phyloP scores from a whole-genome alignment of 2,113 vertebrate species.

The Strix uralensis region DNA sequence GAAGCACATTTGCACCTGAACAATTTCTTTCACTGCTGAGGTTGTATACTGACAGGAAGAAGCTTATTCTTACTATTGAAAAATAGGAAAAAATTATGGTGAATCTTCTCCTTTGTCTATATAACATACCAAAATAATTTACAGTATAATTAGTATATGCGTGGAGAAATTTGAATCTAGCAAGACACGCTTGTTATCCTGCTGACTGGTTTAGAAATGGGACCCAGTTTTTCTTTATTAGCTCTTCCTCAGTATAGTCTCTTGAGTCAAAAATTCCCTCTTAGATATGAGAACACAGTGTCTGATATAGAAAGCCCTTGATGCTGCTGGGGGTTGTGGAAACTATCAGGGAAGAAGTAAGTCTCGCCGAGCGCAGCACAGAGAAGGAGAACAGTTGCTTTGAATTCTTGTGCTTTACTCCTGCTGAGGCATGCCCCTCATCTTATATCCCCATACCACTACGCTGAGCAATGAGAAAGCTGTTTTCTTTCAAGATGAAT shows the following conservation, averaged over 20 bases:
- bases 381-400: neutral
- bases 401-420: neutral
- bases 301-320: neutral
- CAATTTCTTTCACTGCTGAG: neutral
- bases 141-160: neutral
- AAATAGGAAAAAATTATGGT: neutral
- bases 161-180: neutral
- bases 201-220: neutral
- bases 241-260: neutral
- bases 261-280: neutral
- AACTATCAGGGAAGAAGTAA: neutral
- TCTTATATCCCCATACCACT: fast-evolving
- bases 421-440: neutral
- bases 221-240: neutral
- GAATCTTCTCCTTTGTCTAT: neutral
- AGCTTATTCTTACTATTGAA: neutral
- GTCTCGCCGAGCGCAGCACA: neutral
- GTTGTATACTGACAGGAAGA: neutral
- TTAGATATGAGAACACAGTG: neutral
- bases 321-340: neutral
- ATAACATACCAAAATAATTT: neutral
- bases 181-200: neutral
- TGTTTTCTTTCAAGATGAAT: neutral
- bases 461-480: neutral
- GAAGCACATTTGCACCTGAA: neutral